Evolutionary conservation across 2,797 vertebrate genomes (phyloP).

Genomic region (Enteromius afrohamiltoni): DNA sequence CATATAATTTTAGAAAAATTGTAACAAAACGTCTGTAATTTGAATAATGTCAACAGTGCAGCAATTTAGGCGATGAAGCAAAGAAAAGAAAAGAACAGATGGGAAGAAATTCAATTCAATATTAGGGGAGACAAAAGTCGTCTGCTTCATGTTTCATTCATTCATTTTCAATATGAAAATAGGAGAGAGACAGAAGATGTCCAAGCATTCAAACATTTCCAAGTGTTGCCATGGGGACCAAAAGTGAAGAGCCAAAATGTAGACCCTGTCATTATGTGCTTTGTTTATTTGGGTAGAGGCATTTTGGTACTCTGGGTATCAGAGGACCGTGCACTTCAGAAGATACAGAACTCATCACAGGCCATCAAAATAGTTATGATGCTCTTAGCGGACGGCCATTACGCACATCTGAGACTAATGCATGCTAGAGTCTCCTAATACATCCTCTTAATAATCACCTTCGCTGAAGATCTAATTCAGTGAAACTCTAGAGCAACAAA

Average conservation of each 20-base stretch:
- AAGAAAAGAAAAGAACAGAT: background rate
- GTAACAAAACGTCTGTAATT: background rate
- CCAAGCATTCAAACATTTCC: conserved; percentile 32
- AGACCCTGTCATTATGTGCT: conserved; percentile 11
- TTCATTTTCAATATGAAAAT: conserved; percentile 4
- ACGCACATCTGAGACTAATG: conserved; percentile 40
- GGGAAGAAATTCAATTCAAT: background rate
- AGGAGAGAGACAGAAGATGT: conserved; percentile 17
- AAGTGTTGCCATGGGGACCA: conserved; percentile 49
- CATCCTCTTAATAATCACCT: conserved; percentile 28
- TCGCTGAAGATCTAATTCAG: conserved; percentile 21
- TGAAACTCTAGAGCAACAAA: conserved; percentile 3
- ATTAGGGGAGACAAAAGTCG: background rate
- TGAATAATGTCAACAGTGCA: conserved; percentile 9
- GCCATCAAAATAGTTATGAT: conserved; percentile 41
- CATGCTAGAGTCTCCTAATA: conserved; percentile 22
- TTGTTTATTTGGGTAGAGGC: conserved; percentile 47
- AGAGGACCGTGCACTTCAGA: conserved; percentile 29
- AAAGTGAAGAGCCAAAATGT: conserved; percentile 40
- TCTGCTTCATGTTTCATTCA: background rate
- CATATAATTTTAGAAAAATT: background rate
- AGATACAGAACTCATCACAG: conserved; percentile 15
- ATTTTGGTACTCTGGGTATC: conserved; percentile 36
- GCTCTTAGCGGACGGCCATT: conserved; percentile 32
- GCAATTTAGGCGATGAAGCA: background rate